phyloP scores from a whole-genome alignment of 2,888 invertebrate genomes.

The Meloe dianella region DNA sequence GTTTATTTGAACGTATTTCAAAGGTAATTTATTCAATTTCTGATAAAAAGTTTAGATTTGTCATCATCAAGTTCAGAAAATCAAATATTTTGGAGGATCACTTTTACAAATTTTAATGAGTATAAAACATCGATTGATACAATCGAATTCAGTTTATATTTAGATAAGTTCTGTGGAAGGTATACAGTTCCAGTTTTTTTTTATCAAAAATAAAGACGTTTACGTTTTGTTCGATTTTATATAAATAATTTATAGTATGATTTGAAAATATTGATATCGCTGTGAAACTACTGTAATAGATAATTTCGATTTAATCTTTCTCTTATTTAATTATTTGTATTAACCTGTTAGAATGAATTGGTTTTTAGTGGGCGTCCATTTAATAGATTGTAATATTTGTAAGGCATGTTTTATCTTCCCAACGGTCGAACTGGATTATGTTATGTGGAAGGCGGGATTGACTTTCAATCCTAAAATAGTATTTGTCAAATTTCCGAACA shows the following conservation, averaged over 20 bases:
- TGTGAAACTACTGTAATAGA: no score
- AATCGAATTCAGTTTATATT: not conserved
- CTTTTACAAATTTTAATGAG: not conserved
- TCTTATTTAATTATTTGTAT: no score
- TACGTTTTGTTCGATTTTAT: no score
- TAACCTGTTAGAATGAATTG: not conserved
- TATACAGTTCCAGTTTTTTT: no score
- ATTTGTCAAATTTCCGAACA: constrained; percentile 58
- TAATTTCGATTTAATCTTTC: not conserved
- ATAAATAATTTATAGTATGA: no score
- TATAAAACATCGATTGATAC: not conserved
- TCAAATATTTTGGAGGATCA: not conserved
- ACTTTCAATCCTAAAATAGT: constrained; percentile 45
- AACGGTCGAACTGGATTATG: constrained; percentile 45
- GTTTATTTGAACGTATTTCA: not conserved
- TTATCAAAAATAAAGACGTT: no score
- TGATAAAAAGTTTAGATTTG: not conserved
- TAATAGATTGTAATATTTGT: constrained; percentile 47
- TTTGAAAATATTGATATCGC: no score
- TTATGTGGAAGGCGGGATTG: constrained; percentile 44
- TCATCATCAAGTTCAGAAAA: not conserved
- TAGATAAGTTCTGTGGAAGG: not conserved
- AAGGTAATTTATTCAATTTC: not conserved
- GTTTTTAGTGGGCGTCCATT: constrained; percentile 25
- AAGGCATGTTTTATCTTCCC: constrained; percentile 46